Evolutionary conservation across 1,140 invertebrate genomes (phyloP).

Genomic region (Zaprionus gabonicus): DNA sequence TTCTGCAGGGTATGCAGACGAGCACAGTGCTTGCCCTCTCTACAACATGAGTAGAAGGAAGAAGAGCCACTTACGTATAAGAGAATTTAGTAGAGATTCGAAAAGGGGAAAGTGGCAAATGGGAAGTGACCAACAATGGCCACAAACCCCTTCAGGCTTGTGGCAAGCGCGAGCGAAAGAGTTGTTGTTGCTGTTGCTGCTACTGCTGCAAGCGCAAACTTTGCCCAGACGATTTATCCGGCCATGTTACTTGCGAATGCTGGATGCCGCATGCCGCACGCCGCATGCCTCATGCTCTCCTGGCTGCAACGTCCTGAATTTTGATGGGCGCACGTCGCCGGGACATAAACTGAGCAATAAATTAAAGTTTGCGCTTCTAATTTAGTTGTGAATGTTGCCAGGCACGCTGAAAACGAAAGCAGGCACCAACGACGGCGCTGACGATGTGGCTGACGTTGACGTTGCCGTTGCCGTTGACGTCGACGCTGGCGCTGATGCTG

Average conservation of each 20-base stretch:
- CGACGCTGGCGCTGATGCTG: not conserved
- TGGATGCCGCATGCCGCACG: not conserved
- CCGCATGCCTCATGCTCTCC: too few relatives aligned
- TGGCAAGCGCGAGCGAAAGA: not conserved
- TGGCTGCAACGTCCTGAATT: not conserved
- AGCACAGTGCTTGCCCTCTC: not conserved
- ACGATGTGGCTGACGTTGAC: not conserved
- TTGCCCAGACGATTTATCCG: not conserved
- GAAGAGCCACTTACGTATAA: not conserved
- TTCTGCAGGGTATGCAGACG: not conserved
- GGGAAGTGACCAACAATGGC: not conserved
- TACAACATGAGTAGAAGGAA: too few relatives aligned
- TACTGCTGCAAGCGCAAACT: slow-evolving; percentile 2
- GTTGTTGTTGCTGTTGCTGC: not conserved
- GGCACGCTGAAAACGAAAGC: not conserved
- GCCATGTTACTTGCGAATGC: slow-evolving; percentile 1
- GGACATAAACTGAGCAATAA: slow-evolving; percentile 5
- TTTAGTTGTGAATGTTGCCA: slow-evolving; percentile 3
- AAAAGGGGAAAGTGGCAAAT: not conserved
- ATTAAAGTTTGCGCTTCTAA: slow-evolving; percentile 5
- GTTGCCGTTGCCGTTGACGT: not conserved
- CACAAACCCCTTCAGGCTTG: not conserved
- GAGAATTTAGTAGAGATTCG: not conserved
- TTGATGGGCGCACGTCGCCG: slow-evolving; percentile 4
- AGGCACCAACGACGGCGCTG: not conserved